These are phyloP conservation scores for Hemibagrus wyckioides DNA, from an alignment of 2,113 vertebrate genomes.

Conservation along the genomic window DNA sequence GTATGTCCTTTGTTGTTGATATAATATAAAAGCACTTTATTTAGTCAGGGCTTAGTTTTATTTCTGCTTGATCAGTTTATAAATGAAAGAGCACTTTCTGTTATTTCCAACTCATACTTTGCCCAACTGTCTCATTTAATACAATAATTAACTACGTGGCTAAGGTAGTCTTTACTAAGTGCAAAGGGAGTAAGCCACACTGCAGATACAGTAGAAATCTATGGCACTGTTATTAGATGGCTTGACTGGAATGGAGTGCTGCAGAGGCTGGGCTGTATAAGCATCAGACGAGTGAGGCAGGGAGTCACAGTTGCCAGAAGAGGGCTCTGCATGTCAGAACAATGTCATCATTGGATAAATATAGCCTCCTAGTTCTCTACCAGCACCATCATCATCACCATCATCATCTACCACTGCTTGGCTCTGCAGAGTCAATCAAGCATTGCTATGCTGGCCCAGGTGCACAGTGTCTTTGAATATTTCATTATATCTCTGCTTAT, in stretches of 20 bases:
- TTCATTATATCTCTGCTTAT: constrained; percentile 75
- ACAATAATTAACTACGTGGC: constrained; percentile 37
- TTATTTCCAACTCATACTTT: constrained; percentile 29
- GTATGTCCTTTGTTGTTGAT: not conserved
- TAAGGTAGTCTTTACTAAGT: constrained; percentile 41
- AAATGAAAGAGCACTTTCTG: constrained; percentile 11
- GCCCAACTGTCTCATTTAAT: constrained; percentile 38
- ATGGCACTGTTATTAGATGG: constrained; percentile 58
- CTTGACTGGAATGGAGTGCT: constrained; percentile 50
- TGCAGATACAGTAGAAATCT: constrained; percentile 42
- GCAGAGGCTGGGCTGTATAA: constrained; percentile 42
- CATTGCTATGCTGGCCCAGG: constrained; percentile 70
- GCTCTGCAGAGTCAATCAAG: constrained; percentile 46
- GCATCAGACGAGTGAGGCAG: constrained; percentile 49
- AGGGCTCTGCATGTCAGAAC: constrained; percentile 74
- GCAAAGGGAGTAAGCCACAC: constrained; percentile 34
- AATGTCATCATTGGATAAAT: constrained; percentile 48
- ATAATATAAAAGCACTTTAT: constrained; percentile 5
- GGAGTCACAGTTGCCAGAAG: constrained; percentile 67
- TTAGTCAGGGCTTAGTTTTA: not conserved
- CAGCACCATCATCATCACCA: constrained; percentile 49
- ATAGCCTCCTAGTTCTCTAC: constrained; percentile 32
- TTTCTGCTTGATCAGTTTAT: not conserved
- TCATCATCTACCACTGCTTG: constrained; percentile 32
- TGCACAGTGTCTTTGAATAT: constrained; percentile 75